Evolutionary conservation across 2,888 invertebrate species (phyloP).

Genomic region (Cosmia pyralina): DNA sequence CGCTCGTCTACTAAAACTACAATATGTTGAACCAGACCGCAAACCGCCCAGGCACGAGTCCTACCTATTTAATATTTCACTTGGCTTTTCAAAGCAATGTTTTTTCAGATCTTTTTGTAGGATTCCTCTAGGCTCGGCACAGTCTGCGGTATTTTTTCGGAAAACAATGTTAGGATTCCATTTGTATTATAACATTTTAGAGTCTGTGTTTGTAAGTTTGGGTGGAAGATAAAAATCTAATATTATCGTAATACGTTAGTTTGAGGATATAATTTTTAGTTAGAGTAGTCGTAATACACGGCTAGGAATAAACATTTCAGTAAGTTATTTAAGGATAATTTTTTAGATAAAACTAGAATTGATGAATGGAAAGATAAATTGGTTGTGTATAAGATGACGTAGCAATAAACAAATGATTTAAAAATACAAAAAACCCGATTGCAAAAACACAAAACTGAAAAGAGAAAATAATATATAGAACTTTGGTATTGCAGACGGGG

Average conservation of each 20-base stretch:
- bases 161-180: constrained; percentile 35
- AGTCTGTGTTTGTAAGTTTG: constrained; percentile 10
- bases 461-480: too few species aligned
- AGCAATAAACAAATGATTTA: background rate
- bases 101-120: constrained; percentile 40
- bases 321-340: background rate
- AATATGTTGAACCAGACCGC: constrained; percentile 16
- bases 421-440: too few species aligned
- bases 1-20: constrained; percentile 9
- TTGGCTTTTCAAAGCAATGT: constrained; percentile 52
- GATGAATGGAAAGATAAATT: background rate
- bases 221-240: constrained; percentile 4
- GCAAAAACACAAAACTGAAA: too few species aligned
- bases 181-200: constrained; percentile 36
- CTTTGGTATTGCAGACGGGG: too few species aligned
- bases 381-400: background rate
- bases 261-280: constrained; percentile 10
- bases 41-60: constrained; percentile 7
- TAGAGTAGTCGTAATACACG: too few species aligned
- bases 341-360: background rate
- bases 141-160: constrained; percentile 32
- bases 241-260: constrained; percentile 12
- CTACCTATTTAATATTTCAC: constrained; percentile 55
- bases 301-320: background rate
- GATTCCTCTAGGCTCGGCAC: constrained; percentile 12